Conservation (phyloP, 2,888 invertebrate species). For the Steromphala cineraria region DNA sequence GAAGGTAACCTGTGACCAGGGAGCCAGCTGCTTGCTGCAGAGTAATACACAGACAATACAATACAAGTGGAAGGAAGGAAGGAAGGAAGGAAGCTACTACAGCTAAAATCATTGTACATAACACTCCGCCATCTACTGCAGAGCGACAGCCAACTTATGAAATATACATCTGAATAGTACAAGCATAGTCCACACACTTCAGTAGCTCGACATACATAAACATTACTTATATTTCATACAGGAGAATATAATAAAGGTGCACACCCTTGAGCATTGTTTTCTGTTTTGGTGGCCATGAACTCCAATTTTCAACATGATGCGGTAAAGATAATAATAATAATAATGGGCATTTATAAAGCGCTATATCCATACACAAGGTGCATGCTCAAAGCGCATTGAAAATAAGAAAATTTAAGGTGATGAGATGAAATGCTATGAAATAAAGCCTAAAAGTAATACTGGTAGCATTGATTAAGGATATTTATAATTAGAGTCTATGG, state of each 20-base stretch:
- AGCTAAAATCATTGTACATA: constrained; percentile 5
- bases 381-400: no score
- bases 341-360: no score
- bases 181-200: not conserved
- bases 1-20: not conserved
- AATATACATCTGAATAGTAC: constrained; percentile 7
- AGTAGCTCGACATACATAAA: not conserved
- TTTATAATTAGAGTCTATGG: no score
- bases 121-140: constrained; percentile 3
- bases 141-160: not conserved
- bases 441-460: no score
- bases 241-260: not conserved
- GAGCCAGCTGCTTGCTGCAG: no score
- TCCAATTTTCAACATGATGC: not conserved
- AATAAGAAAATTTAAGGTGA: no score
- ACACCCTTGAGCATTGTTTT: not conserved
- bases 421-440: no score
- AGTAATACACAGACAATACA: not conserved
- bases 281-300: not conserved
- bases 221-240: not conserved
- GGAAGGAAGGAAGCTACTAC: no score
- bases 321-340: no score
- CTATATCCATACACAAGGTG: no score
- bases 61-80: no score
- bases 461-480: no score